Evolutionary conservation across 2,113 vertebrate genomes (phyloP), one percentile per base, ranked within the genome.

Genomic region (Hydrochoerus hydrochaeris): DNA sequence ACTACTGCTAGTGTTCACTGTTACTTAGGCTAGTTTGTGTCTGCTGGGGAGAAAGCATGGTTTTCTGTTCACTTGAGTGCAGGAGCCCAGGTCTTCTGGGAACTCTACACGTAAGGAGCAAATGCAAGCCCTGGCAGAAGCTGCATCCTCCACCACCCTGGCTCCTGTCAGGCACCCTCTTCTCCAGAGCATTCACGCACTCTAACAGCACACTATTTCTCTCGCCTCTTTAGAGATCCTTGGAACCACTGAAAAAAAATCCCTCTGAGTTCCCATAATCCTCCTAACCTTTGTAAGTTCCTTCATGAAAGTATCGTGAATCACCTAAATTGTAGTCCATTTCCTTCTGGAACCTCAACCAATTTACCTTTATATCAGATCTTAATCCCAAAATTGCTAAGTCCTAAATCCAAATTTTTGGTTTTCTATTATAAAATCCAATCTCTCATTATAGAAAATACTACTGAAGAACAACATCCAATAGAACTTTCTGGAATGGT

Each of bases 241-340:
- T 77, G 2, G 77, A 49, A 94, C 52, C 85, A 49, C 8, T 26
- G 14, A 62, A 67, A 89, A 78, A 57, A 54, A 20, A 54, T 9
- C 46, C 35, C 60, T 65, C 11, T n/a, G 24, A 54, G 20, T 62
- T 81, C n/a, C 20, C 62, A 30, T 63, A 92, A 89, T 87, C 44
- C 32, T 67, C 17, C 11, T 20, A 85, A 85, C 38, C n/a, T 78
- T 54, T 71, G 9, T 14, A n/a, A n/a, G 2, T 35, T 35, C 28
- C 93, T 85, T 71, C 85, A 83, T 82, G 65, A 35, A 89, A 94
- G 35, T 90, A 35, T 92, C 52, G 41, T 57, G 7, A 83, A 92
- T 28, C 13, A 67, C n/a, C 58, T 49, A 49, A 92, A 22, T 26
- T 77, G 10, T 63, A 90, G 78, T 90, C 35, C 13, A n/a, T 90